Evolutionary conservation across 1,140 invertebrate genomes (phyloP), one percentile per base, ranked within the genome.

Genomic region (Cyclina sinensis): DNA sequence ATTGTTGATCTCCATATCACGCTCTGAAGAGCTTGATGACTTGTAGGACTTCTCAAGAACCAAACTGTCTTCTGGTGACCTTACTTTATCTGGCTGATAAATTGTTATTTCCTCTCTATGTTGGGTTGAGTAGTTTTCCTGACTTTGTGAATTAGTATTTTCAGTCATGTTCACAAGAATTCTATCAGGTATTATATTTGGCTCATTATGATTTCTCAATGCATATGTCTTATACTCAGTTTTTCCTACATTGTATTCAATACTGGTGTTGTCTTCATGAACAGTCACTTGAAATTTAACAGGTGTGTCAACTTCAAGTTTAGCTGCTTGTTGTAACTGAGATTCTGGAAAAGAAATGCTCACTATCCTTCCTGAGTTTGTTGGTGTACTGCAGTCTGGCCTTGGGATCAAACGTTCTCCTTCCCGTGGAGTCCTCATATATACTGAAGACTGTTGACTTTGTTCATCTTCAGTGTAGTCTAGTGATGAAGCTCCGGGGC

Each of bases 181-280:
- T 48, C 84, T 92, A 74, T 94, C 91, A 27, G 93, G 93, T 57
- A 93, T 86, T 4, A 37, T 86, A 32, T 70, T 59, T 27, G 35
- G 80, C 37, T 83, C 51, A 65, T 48, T 87, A 37, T 70, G 78
- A 81, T 84, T 90, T 59, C 89, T 70, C 21, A 94, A 59, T 2
- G 90, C 57, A 84, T 91, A 92, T n/a, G 92, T 93, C 80, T 90
- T 93, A 82, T 93, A 93, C 70, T 94, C 93, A 39, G 92, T 92
- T 32, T 90, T 92, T 39, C 93, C 92, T 54, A 94, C 91, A 92
- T 93, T 94, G 62, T 94, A 94, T 27, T 89, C 54, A 57, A 94
- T 90, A 70, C 92, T 92, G 16, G 92, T 92, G 74, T 92, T 90
- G 57, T 93, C 90, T 85, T 93, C 90, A 86, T 93, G 92, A 12